Percentiles rank a stretch among this genome's conserved stretches.
Conservation (phyloP, 2,888 invertebrate genomes). For the Dynastes grantii region DNA sequence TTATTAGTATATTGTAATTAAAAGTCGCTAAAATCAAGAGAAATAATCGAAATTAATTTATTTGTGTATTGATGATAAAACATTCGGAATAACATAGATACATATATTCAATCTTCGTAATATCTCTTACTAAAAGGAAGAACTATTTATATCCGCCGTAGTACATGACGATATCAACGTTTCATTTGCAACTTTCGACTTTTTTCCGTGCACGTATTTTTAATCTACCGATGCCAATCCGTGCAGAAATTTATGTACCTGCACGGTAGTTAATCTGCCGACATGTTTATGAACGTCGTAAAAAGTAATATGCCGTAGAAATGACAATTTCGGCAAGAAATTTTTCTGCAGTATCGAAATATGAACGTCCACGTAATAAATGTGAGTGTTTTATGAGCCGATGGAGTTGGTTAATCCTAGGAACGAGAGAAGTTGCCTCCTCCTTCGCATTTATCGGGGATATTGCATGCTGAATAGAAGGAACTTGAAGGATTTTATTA, state of each 20-base stretch:
- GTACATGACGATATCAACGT: background rate
- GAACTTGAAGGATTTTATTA: too few relatives aligned
- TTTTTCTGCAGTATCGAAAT: conserved; percentile 28
- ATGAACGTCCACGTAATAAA: conserved; percentile 24
- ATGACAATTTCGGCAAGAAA: conserved; percentile 41
- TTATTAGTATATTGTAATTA: too few relatives aligned
- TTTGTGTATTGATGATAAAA: too few relatives aligned
- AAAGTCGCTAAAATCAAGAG: too few relatives aligned
- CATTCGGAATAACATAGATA: too few relatives aligned
- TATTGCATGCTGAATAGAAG: background rate
- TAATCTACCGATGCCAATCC: conserved; percentile 37
- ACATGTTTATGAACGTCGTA: conserved; percentile 46
- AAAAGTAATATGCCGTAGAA: conserved; percentile 45
- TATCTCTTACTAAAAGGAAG: background rate
- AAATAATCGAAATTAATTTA: too few relatives aligned
- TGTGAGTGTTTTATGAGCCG: conserved; percentile 25
- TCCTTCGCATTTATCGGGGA: background rate
- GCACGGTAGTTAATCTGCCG: conserved; percentile 46
- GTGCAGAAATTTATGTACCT: conserved; percentile 37
- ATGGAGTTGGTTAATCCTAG: conserved; percentile 4
- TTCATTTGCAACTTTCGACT: conserved; percentile 25
- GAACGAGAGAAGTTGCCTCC: background rate
- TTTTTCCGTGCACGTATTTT: conserved; percentile 30
- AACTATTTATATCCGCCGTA: background rate
- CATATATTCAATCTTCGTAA: too few relatives aligned